These are phyloP conservation scores for Edolisoma coerulescens DNA, from an alignment of 2,113 vertebrate genomes.

Conservation along the genomic window DNA sequence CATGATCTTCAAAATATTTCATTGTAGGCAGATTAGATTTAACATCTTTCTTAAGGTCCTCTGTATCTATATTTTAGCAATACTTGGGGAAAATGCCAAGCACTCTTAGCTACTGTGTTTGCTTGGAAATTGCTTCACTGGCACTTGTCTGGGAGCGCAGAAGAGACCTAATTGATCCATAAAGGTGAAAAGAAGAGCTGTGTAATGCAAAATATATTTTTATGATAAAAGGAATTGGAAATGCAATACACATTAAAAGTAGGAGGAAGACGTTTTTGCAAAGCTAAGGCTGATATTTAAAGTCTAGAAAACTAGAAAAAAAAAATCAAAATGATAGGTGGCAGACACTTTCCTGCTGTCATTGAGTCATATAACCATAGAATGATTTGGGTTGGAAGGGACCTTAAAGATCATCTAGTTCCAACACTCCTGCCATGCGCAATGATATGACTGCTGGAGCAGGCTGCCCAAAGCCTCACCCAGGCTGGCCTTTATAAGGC, in stretches of 20 bases:
- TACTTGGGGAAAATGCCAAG: neutral
- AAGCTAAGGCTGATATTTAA: neutral
- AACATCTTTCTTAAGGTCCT: neutral
- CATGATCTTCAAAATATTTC: neutral
- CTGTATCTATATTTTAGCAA: slow-evolving; percentile 5
- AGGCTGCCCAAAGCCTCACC: neutral
- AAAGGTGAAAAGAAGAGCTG: slow-evolving; percentile 52
- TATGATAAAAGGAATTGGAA: slow-evolving; percentile 17
- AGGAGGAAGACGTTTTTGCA: neutral
- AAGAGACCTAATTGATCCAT: slow-evolving; percentile 51
- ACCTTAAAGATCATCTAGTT: neutral
- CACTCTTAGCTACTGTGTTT: neutral
- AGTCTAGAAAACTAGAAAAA: neutral
- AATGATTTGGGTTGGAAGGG: neutral
- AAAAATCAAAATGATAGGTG: neutral
- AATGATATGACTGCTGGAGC: neutral
- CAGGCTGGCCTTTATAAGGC: neutral
- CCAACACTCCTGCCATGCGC: neutral
- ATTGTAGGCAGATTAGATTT: neutral
- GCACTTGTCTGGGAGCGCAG: slow-evolving; percentile 2
- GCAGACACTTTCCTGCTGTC: neutral
- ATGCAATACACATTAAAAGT: neutral
- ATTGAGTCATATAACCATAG: neutral
- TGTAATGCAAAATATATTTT: slow-evolving; percentile 30
- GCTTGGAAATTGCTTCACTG: slow-evolving; percentile 32